Conservation (phyloP, 2,888 invertebrate species). For the Callyntrura sp. region DNA sequence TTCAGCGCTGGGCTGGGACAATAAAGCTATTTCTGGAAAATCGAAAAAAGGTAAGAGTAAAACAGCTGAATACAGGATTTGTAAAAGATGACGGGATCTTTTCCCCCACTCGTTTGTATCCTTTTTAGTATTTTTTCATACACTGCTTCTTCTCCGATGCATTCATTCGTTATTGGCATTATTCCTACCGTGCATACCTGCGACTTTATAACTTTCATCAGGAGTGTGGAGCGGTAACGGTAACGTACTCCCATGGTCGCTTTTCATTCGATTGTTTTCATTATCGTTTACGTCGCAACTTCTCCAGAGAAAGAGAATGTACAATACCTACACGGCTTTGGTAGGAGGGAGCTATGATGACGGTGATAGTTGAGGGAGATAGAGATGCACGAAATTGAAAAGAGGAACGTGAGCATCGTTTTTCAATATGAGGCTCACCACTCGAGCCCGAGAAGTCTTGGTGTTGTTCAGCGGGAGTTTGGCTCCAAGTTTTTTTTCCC, state of each 20-base stretch:
- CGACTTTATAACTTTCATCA: constrained; percentile 43
- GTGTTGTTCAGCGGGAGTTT: not conserved
- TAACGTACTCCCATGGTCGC: not conserved
- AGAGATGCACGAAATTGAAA: constrained; percentile 68
- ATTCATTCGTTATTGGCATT: not conserved
- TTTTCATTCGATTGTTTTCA: constrained; percentile 58
- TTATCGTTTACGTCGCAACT: constrained; percentile 48
- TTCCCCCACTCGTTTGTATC: constrained; percentile 14
- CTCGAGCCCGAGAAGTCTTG: not conserved
- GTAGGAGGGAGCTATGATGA: constrained; percentile 54
- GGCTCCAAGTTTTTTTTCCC: not conserved
- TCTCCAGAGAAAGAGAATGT: constrained; percentile 4
- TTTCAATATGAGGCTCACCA: constrained; percentile 35
- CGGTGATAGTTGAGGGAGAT: constrained; percentile 33
- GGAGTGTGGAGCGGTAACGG: not conserved
- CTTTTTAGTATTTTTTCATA: constrained; percentile 35
- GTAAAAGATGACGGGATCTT: constrained; percentile 46
- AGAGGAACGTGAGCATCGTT: constrained; percentile 70
- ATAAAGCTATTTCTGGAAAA: constrained; percentile 59
- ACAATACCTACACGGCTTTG: not conserved
- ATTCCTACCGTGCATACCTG: not conserved
- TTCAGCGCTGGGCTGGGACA: constrained; percentile 44
- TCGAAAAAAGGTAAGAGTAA: constrained; percentile 48
- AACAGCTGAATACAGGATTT: constrained; percentile 34
- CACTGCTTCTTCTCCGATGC: not conserved